Evolutionary conservation across 2,113 vertebrate species (phyloP), one percentile per base, ranked within the genome.

Genomic region (Candoia aspera): DNA sequence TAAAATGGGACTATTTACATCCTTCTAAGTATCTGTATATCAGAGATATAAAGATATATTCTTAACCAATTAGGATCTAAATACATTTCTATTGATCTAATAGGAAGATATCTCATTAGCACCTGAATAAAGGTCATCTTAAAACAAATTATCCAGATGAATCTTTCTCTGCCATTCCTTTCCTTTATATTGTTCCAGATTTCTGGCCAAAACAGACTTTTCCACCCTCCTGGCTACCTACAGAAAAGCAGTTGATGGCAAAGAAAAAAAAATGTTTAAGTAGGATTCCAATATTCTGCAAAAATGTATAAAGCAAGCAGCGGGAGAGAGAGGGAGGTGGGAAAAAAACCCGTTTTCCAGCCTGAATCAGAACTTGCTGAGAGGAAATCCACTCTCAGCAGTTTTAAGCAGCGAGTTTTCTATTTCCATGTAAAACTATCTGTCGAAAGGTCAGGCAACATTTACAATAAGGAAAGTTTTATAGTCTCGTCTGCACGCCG

Each of bases 371-470:
- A 92, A 96, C 91, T 91, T 95, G 95, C 96, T 95, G 73, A 84
- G 95, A 95, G 95, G 92, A 95, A 88, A 94, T 93, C 95, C 68
- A 92, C 91, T 95, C 94, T 92, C 86, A 96, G 96, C 93, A 0
- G 93, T 96, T 95, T 95, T 92, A 95, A 95, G 94, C 90, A 92
- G 94, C 95, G 96, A 94, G 93, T 89, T 96, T 97, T 96, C 95
- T 94, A 97, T 97, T 97, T 97, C 96, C 96, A 97, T 96, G 96
- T 97, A 95, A 96, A 97, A 97, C 95, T 96, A 88, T 89, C 93
- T 96, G 96, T 96, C 8, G 92, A 96, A 96, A 96, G 96, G 92
- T 95, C 95, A 96, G 95, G 90, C 73, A 97, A 95, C 94, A 95
- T 96, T 97, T 96, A 94, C 95, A 96, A 96, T 92, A 91, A 96